A percentile compares a stretch with the other conserved stretches of the same genome.
Conservation (phyloP, 2,888 invertebrate species). For the Octonoba sinensis region DNA sequence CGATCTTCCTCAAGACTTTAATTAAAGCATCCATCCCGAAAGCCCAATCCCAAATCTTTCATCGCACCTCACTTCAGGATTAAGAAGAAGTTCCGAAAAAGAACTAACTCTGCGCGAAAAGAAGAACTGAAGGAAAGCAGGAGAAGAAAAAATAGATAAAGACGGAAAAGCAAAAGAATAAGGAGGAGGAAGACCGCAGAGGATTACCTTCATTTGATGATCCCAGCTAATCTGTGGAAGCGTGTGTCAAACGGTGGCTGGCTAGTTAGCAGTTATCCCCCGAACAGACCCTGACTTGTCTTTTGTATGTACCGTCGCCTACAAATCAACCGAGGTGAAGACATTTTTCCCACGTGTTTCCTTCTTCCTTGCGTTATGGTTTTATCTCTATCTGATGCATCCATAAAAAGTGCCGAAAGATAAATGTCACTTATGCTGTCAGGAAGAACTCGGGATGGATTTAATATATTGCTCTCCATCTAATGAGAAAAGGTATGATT, state of each 20-base stretch:
- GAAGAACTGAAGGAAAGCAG: slow-evolving; percentile 4
- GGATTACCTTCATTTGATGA: slow-evolving; percentile 64
- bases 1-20: slow-evolving; percentile 42
- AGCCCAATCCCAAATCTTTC: slow-evolving; percentile 54
- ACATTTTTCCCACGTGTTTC: not conserved
- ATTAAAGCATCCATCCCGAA: slow-evolving; percentile 53
- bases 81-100: slow-evolving; percentile 49
- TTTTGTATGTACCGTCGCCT: slow-evolving; percentile 19
- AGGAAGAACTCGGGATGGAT: too few species aligned
- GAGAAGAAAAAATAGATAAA: slow-evolving; percentile 11
- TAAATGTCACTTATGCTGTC: too few species aligned
- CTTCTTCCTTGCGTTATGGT: slow-evolving; percentile 8
- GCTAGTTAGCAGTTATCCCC: slow-evolving; percentile 51
- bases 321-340: slow-evolving; percentile 2
- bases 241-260: slow-evolving; percentile 44
- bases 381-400: not conserved
- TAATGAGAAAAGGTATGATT: too few species aligned
- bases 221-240: slow-evolving; percentile 52
- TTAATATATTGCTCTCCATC: too few species aligned
- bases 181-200: slow-evolving; percentile 22
- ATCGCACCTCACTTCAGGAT: slow-evolving; percentile 54
- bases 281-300: slow-evolving; percentile 12
- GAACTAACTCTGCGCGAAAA: slow-evolving; percentile 26
- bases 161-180: slow-evolving; percentile 15
- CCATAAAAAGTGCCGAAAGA: too few species aligned